Evolutionary conservation across 2,888 invertebrate species (phyloP).

Genomic region (Leptopilina drosophilae): DNA sequence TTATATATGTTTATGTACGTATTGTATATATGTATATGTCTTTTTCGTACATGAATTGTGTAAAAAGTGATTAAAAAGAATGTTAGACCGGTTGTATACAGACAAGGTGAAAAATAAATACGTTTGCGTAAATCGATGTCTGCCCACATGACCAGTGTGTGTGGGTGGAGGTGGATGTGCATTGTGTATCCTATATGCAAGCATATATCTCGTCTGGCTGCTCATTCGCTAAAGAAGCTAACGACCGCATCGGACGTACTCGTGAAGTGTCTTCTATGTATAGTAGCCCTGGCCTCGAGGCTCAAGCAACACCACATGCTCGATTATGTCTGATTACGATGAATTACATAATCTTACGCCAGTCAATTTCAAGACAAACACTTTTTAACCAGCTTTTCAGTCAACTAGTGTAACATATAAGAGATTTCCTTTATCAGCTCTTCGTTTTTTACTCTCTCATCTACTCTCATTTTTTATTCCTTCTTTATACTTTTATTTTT

Average conservation of each 20-base stretch:
- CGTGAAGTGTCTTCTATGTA: conserved; percentile 26
- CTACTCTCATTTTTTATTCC: no score
- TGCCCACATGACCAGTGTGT: conserved; percentile 22
- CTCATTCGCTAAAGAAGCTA: conserved; percentile 34
- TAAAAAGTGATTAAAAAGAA: not conserved
- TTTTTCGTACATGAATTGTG: no score
- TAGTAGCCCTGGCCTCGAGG: conserved; percentile 52
- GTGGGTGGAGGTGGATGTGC: conserved; percentile 19
- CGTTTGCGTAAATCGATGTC: conserved; percentile 40
- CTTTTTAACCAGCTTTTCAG: conserved; percentile 21
- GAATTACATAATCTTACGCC: conserved; percentile 46
- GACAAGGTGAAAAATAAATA: not conserved
- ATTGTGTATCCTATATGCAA: conserved; percentile 25
- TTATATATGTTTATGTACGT: no score
- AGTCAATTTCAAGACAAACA: conserved; percentile 43
- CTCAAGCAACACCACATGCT: conserved; percentile 49
- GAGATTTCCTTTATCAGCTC: not conserved
- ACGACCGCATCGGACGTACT: conserved; percentile 36
- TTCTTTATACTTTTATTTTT: no score
- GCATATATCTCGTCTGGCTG: conserved; percentile 29
- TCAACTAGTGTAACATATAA: not conserved
- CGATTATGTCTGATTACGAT: conserved; percentile 51
- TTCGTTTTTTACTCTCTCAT: not conserved
- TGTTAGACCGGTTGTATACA: not conserved
- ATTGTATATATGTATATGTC: no score